These are phyloP conservation scores for Poecile atricapillus DNA, from an alignment of 2,113 vertebrate species.

Conservation along the genomic window DNA sequence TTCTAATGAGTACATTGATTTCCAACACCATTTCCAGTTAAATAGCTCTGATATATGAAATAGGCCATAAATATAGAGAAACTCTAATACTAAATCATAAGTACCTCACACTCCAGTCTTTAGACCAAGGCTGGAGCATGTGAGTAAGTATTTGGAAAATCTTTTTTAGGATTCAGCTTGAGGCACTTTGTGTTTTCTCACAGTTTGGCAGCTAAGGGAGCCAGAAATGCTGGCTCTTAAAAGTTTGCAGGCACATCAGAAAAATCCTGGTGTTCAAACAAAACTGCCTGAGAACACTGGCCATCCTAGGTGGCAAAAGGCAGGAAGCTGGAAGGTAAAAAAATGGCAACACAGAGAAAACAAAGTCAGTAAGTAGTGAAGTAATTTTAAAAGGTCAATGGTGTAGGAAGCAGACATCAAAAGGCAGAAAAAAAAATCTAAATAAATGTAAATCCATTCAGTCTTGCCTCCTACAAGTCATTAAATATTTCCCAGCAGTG, in stretches of 20 bases:
- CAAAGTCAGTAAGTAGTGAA: not conserved
- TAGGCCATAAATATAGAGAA: not conserved
- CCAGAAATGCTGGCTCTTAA: not conserved
- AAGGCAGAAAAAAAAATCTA: not conserved
- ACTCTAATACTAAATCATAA: not conserved
- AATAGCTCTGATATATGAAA: slow-evolving; percentile 1
- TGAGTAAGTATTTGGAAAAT: not conserved
- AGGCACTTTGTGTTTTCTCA: not conserved
- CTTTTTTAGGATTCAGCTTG: not conserved
- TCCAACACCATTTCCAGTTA: slow-evolving; percentile 1
- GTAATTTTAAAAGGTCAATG: slow-evolving; percentile 1
- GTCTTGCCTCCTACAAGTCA: slow-evolving; percentile 16
- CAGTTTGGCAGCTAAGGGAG: not conserved
- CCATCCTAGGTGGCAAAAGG: not conserved
- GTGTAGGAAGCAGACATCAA: not conserved
- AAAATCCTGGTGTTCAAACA: not conserved
- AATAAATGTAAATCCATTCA: slow-evolving; percentile 39
- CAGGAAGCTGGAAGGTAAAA: not conserved
- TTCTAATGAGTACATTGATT: slow-evolving; percentile 36
- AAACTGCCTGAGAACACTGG: not conserved
- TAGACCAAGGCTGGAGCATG: not conserved
- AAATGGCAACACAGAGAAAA: not conserved
- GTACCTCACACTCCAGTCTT: not conserved
- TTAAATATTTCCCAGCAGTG: not conserved
- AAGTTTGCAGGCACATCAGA: not conserved